Conservation (phyloP, 2,888 invertebrate genomes). For the Elmis aenea region DNA sequence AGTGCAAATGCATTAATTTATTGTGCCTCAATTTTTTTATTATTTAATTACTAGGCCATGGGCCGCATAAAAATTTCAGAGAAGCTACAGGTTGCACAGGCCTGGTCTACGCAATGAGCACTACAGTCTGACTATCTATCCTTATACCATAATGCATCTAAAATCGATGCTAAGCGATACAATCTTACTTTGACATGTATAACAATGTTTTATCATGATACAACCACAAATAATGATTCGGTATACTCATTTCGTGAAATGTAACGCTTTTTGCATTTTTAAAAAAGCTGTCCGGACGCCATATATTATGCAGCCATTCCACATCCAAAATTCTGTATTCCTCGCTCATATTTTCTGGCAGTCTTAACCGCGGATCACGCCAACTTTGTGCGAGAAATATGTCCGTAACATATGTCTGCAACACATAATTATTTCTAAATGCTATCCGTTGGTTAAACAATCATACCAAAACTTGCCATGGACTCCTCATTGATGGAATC, state of each 20-base stretch:
- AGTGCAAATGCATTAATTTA: too few relatives aligned
- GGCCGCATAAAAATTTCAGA: too few relatives aligned
- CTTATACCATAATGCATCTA: too few relatives aligned
- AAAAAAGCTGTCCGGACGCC: slow-evolving; percentile 91
- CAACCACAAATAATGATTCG: slow-evolving; percentile 87
- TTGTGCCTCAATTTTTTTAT: too few relatives aligned
- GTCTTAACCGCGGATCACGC: slow-evolving; percentile 80
- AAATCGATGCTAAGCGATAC: neutral
- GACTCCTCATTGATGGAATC: slow-evolving; percentile 96
- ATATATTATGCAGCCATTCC: slow-evolving; percentile 85
- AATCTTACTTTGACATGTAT: slow-evolving; percentile 81
- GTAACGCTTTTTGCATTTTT: slow-evolving; percentile 90
- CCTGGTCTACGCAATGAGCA: too few relatives aligned
- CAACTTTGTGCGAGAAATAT: slow-evolving; percentile 90
- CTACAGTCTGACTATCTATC: too few relatives aligned
- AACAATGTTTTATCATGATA: slow-evolving; percentile 87
- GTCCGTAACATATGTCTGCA: slow-evolving; percentile 87
- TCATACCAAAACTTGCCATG: slow-evolving; percentile 58
- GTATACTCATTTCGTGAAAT: slow-evolving; percentile 92
- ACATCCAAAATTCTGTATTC: slow-evolving; percentile 86
- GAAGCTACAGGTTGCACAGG: too few relatives aligned
- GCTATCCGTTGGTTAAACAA: neutral
- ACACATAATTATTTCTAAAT: slow-evolving; percentile 19
- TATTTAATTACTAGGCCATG: too few relatives aligned
- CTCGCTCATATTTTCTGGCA: slow-evolving; percentile 92